These are phyloP conservation scores for Osmerus mordax DNA, from an alignment of 2,113 vertebrate genomes.

Conservation along the genomic window DNA sequence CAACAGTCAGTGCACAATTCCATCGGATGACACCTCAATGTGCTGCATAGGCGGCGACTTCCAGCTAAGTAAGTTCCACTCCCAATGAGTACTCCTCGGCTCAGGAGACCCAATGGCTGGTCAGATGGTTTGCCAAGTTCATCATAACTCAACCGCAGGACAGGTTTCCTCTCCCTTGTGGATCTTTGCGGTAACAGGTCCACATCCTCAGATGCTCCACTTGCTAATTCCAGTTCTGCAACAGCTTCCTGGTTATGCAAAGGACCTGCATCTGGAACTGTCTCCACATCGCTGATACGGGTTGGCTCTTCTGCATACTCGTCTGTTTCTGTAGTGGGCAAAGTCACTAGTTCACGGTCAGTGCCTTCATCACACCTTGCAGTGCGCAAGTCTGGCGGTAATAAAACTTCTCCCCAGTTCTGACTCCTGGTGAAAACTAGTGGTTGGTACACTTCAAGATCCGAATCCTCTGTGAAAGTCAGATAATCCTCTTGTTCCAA, in stretches of 20 bases:
- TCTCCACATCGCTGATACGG: too few species aligned
- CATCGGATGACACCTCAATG: conserved; percentile 15
- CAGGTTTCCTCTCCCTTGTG: neutral
- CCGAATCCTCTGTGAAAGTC: neutral
- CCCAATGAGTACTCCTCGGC: neutral
- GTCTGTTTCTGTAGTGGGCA: too few species aligned
- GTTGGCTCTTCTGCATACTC: too few species aligned
- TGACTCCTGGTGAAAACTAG: neutral
- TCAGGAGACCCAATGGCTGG: neutral
- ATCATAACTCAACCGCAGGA: conserved; percentile 5
- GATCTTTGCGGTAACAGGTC: neutral
- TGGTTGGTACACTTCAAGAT: neutral
- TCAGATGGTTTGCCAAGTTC: conserved; percentile 2
- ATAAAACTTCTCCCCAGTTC: neutral
- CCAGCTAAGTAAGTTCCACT: neutral
- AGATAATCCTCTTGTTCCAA: too few species aligned
- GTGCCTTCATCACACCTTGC: too few species aligned
- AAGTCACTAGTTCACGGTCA: too few species aligned
- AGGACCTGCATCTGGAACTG: too few species aligned
- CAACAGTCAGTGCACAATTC: conserved; percentile 7
- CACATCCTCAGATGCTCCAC: neutral
- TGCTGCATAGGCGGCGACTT: conserved; percentile 1
- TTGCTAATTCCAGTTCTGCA: neutral
- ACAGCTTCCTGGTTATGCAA: neutral
- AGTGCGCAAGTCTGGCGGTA: neutral